Evolutionary conservation across 1,140 invertebrate genomes (phyloP).

Genomic region (Ectropis grisescens): DNA sequence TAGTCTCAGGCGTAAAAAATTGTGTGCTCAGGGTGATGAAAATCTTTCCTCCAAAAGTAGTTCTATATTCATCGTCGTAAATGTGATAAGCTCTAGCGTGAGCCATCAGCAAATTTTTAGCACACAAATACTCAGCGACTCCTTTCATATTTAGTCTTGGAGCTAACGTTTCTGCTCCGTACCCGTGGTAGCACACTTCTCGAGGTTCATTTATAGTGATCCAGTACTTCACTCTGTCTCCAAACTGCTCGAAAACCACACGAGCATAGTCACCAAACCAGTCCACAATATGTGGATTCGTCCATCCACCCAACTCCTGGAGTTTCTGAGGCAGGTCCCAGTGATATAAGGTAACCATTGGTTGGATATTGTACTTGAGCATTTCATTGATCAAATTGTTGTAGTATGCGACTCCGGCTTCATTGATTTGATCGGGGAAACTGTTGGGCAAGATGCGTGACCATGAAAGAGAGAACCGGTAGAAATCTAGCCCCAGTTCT

Average conservation of each 20-base stretch:
- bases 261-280: constrained; percentile 75
- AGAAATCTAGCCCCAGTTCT: constrained; percentile 68
- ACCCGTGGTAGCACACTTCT: constrained; percentile 72
- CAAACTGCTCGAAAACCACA: constrained; percentile 71
- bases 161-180: constrained; percentile 62
- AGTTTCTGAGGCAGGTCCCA: constrained; percentile 76
- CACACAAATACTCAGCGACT: constrained; percentile 64
- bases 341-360: constrained; percentile 75
- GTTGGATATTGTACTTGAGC: constrained; percentile 61
- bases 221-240: constrained; percentile 76
- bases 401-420: constrained; percentile 73
- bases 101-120: constrained; percentile 36
- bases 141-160: constrained; percentile 63
- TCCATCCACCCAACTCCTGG: constrained; percentile 75
- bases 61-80: constrained; percentile 61
- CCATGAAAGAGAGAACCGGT: constrained; percentile 79
- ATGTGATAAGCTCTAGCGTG: constrained; percentile 69
- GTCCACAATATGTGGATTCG: constrained; percentile 73
- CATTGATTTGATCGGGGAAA: constrained; percentile 69
- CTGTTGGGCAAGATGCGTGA: constrained; percentile 74
- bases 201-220: constrained; percentile 80
- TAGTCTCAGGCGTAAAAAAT: constrained; percentile 60
- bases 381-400: constrained; percentile 74
- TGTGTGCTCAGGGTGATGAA: constrained; percentile 65
- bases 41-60: constrained; percentile 46